Evolutionary conservation across 1,140 invertebrate species (phyloP).

Genomic region (Drosophila gunungcola): DNA sequence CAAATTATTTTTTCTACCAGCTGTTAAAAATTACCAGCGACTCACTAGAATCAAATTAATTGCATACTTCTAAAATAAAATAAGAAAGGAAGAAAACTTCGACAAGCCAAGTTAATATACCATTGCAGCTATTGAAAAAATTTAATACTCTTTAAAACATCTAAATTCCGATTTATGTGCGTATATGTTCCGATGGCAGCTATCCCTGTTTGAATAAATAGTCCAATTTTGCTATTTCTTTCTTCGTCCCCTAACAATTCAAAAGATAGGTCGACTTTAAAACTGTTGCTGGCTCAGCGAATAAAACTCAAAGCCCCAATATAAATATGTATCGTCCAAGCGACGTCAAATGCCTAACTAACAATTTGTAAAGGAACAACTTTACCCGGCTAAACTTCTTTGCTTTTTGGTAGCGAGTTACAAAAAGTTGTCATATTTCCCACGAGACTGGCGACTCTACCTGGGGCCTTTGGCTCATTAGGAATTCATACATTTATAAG

Average conservation of each 20-base stretch:
- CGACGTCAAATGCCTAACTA: constrained; percentile 70
- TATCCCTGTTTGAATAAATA: too few relatives aligned
- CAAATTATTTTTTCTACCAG: too few relatives aligned
- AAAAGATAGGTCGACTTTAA: constrained; percentile 10
- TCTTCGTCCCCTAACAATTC: not conserved
- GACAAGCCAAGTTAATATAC: too few relatives aligned
- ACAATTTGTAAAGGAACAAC: constrained; percentile 71
- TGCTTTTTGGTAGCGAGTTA: not conserved
- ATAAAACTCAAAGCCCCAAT: constrained; percentile 62
- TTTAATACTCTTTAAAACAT: too few relatives aligned
- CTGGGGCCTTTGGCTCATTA: constrained; percentile 46
- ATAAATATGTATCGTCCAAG: constrained; percentile 60
- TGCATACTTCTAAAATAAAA: too few relatives aligned
- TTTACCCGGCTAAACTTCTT: constrained; percentile 15
- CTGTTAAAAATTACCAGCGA: too few relatives aligned
- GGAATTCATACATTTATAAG: constrained; percentile 72
- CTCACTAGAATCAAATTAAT: too few relatives aligned
- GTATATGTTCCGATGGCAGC: too few relatives aligned
- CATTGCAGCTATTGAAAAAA: too few relatives aligned
- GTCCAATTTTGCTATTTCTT: too few relatives aligned
- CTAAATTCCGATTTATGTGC: too few relatives aligned
- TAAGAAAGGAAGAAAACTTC: too few relatives aligned
- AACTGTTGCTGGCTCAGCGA: constrained; percentile 42
- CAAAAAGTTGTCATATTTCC: constrained; percentile 10
- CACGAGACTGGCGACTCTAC: not conserved